Conservation (phyloP, 2,797 vertebrate species). For the Psittacula derbiana region DNA sequence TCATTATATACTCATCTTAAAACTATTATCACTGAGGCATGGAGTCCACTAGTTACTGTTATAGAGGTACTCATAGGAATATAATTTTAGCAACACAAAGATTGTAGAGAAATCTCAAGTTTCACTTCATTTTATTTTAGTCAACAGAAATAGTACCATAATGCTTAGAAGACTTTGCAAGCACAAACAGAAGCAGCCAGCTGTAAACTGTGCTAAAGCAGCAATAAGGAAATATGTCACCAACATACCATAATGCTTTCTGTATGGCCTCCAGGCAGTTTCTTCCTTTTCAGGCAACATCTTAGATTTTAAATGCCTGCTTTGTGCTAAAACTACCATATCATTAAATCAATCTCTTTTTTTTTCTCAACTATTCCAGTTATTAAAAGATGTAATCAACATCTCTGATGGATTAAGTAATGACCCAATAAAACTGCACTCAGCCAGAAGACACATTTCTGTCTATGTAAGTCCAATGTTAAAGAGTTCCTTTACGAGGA, state of each 20-base stretch:
- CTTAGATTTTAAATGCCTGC: constrained; percentile 35
- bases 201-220: background rate
- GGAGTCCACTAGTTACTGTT: background rate
- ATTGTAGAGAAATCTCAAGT: background rate
- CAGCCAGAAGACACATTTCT: background rate
- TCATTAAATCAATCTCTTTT: constrained; percentile 1
- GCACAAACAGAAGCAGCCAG: constrained; percentile 3
- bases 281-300: constrained; percentile 1
- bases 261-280: background rate
- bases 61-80: background rate
- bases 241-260: background rate
- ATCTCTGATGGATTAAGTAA: constrained; percentile 1
- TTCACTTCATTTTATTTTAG: background rate
- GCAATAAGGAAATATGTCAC: background rate
- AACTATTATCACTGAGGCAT: background rate
- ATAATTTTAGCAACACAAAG: background rate
- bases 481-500: background rate
- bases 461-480: background rate
- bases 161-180: background rate
- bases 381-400: constrained; percentile 56
- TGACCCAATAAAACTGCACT: constrained; percentile 19
- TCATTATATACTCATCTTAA: background rate
- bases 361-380: background rate
- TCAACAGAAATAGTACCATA: background rate
- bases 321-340: constrained; percentile 7